Conservation (phyloP, 2,113 vertebrate genomes). For the Hippopotamus amphibius region DNA sequence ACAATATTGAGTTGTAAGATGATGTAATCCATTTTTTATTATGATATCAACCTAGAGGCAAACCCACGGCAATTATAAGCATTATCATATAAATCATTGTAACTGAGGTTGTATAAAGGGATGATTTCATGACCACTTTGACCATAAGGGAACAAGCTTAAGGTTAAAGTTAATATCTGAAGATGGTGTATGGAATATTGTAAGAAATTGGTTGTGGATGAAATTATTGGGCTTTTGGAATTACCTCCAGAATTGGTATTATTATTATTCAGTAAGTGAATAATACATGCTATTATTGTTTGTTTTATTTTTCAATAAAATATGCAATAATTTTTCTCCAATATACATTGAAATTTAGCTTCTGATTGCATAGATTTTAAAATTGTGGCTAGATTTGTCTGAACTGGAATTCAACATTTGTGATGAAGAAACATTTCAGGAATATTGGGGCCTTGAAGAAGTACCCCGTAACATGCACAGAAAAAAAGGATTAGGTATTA, state of each 20-base stretch:
- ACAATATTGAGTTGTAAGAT: neutral
- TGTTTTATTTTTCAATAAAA: neutral
- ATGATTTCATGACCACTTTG: neutral
- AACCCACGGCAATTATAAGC: neutral
- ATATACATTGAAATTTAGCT: neutral
- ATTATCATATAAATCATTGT: neutral
- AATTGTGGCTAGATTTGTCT: neutral
- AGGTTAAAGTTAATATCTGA: neutral
- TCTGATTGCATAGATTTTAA: neutral
- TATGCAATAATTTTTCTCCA: neutral
- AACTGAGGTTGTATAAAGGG: neutral
- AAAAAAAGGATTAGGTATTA: neutral
- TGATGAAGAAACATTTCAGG: neutral
- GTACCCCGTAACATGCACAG: rapidly evolving
- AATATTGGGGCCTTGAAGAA: neutral
- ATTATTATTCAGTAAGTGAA: neutral
- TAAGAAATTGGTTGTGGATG: neutral
- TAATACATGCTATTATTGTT: neutral
- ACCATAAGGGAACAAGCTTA: neutral
- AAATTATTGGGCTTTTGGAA: neutral
- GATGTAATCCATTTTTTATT: neutral
- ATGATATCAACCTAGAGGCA: neutral
- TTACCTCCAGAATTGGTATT: neutral
- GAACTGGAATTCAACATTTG: neutral
- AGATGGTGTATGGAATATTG: neutral